Evolutionary conservation across 1,140 invertebrate genomes (phyloP).

Genomic region (Eciton burchellii): DNA sequence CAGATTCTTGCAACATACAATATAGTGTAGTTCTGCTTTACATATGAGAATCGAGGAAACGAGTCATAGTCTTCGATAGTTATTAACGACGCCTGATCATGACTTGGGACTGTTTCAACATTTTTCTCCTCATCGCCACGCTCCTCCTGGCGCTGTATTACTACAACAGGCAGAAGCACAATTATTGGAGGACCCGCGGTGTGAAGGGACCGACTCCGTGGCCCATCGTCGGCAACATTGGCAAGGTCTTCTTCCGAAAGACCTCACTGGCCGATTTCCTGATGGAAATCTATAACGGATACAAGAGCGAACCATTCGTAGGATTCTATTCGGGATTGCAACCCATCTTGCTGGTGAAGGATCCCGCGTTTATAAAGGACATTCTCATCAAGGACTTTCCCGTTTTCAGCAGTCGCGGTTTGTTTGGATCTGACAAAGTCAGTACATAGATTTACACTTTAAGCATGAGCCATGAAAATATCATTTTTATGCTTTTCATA

Average conservation of each 20-base stretch:
- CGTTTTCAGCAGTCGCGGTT: constrained; percentile 81
- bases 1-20: too few relatives aligned
- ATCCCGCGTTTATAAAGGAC: constrained; percentile 82
- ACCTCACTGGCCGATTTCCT: constrained; percentile 54
- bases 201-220: constrained; percentile 74
- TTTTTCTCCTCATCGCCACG: not conserved
- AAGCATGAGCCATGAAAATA: too few relatives aligned
- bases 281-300: constrained; percentile 68
- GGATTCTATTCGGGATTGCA: constrained; percentile 80
- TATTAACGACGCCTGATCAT: not conserved
- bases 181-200: constrained; percentile 77
- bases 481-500: not conserved
- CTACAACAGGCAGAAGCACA: constrained; percentile 57
- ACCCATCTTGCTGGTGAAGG: constrained; percentile 79
- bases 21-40: too few relatives aligned
- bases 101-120: not conserved
- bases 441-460: too few relatives aligned
- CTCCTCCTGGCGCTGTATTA: constrained; percentile 64
- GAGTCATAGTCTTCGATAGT: not conserved
- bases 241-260: constrained; percentile 63
- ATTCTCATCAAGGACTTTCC: constrained; percentile 85
- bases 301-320: constrained; percentile 77
- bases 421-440: constrained; percentile 73
- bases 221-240: constrained; percentile 78
- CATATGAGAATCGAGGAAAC: too few relatives aligned